Conservation (phyloP, 2,797 vertebrate species). For the Lemur catta region DNA sequence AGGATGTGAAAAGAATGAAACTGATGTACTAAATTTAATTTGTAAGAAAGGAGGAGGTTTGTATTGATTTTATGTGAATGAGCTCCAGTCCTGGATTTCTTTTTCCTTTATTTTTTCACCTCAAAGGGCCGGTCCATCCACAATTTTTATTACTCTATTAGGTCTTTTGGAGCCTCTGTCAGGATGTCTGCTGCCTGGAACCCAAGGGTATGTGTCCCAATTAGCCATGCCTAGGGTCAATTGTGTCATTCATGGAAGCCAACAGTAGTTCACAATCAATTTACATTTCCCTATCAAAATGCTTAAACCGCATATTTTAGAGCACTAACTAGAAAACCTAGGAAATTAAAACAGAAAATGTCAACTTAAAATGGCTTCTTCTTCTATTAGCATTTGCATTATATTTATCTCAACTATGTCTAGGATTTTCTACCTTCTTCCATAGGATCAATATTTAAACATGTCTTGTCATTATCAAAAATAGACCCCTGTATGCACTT, state of each 20-base stretch:
- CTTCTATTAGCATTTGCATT: not conserved
- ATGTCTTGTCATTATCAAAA: not conserved
- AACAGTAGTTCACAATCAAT: not conserved
- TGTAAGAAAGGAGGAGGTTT: not conserved
- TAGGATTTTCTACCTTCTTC: not conserved
- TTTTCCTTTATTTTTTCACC: not conserved
- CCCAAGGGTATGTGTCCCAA: too few relatives aligned
- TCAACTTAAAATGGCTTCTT: not conserved
- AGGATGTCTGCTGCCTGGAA: not conserved
- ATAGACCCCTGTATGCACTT: not conserved
- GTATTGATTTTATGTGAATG: not conserved
- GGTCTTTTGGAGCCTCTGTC: not conserved
- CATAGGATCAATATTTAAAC: not conserved
- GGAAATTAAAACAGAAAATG: not conserved
- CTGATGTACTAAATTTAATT: not conserved
- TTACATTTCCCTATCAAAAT: not conserved
- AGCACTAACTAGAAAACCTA: not conserved
- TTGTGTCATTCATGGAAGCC: not conserved
- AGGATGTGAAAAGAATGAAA: rapidly evolving
- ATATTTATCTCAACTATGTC: not conserved
- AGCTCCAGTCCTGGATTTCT: not conserved
- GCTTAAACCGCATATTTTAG: not conserved
- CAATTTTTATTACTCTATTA: not conserved
- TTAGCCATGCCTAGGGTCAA: not conserved
- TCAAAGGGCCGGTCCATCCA: not conserved